Evolutionary conservation across 2,113 vertebrate genomes (phyloP).

Genomic region (Onychorhynchus coronatus): DNA sequence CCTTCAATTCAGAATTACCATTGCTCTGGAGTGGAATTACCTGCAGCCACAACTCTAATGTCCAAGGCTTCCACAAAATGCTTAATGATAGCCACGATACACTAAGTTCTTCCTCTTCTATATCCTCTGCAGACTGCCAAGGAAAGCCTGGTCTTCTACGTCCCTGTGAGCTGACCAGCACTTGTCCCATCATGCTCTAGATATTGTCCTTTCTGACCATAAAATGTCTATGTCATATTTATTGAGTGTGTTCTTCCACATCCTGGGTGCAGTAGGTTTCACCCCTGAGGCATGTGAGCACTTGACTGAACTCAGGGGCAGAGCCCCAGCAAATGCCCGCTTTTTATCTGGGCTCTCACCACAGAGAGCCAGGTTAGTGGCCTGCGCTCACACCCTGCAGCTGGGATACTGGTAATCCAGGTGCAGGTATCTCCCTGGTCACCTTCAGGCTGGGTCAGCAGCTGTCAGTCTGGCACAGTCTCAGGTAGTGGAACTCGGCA

Average conservation of each 20-base stretch:
- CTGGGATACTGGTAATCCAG: not conserved
- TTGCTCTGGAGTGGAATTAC: not conserved
- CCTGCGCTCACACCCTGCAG: not conserved
- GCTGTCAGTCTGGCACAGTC: fast-evolving
- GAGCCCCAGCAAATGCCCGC: not conserved
- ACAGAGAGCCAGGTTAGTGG: not conserved
- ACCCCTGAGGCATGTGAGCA: not conserved
- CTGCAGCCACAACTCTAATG: not conserved
- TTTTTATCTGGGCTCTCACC: not conserved
- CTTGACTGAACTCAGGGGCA: not conserved
- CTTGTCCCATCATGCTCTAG: not conserved
- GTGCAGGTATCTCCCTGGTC: not conserved
- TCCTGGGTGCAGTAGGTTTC: not conserved
- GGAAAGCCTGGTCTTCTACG: not conserved
- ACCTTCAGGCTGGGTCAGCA: not conserved
- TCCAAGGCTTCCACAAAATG: not conserved
- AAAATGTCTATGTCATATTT: not conserved
- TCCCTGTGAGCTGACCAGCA: not conserved
- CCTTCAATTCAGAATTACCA: not conserved
- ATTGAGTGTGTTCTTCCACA: not conserved
- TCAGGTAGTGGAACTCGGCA: not conserved
- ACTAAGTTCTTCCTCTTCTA: not conserved
- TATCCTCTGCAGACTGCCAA: not conserved
- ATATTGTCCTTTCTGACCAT: not conserved
- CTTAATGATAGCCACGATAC: not conserved